These are phyloP conservation scores for Bursaphelenchus okinawaensis DNA, from an alignment of 2,888 invertebrate species.

Conservation along the genomic window DNA sequence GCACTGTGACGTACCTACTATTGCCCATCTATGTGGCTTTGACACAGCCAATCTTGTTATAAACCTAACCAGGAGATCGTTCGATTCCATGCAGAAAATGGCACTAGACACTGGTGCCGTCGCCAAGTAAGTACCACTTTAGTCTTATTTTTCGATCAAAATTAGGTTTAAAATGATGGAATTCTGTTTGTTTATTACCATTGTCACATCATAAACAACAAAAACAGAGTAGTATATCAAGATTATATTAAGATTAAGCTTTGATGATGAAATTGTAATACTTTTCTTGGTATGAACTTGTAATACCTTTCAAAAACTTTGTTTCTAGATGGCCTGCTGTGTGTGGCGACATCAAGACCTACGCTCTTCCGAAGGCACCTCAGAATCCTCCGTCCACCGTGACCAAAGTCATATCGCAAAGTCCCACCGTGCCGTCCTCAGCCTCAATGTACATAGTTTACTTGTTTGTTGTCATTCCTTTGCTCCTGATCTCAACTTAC, in stretches of 20 bases:
- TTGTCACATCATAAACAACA: no score
- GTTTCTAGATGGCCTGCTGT: constrained; percentile 50
- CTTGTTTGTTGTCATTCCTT: neutral
- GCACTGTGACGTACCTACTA: constrained; percentile 52
- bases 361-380: constrained; percentile 36
- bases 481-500: neutral
- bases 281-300: no score
- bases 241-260: no score
- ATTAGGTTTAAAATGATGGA: no score
- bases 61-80: constrained; percentile 38
- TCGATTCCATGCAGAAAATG: constrained; percentile 49
- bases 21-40: constrained; percentile 48
- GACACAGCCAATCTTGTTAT: constrained; percentile 52
- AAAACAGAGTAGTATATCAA: no score
- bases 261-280: no score
- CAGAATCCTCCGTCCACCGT: constrained; percentile 19
- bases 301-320: no score
- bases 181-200: no score
- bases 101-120: constrained; percentile 53
- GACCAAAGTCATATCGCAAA: neutral
- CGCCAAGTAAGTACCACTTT: constrained; percentile 27
- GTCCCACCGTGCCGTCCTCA: neutral
- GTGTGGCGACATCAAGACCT: constrained; percentile 51
- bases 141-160: neutral
- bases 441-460: neutral